Evolutionary conservation across 2,797 vertebrate genomes (phyloP).

Genomic region (Dallia pectoralis): DNA sequence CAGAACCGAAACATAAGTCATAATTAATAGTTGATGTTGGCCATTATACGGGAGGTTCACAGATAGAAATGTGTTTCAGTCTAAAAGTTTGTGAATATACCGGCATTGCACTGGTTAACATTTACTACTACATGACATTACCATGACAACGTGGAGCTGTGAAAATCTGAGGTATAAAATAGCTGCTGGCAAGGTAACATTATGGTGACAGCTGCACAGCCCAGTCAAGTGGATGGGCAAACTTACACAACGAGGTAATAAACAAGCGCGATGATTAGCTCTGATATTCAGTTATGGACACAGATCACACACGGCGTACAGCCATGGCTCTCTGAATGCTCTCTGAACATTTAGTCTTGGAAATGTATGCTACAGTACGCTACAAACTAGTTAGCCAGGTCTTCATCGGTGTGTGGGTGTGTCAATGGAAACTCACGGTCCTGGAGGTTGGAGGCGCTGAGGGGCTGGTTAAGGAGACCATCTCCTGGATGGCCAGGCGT

Average conservation of each 20-base stretch:
- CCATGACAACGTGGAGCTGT: slow-evolving; percentile 46
- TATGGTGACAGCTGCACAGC: not conserved
- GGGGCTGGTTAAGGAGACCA: slow-evolving; percentile 97
- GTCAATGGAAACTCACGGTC: slow-evolving; percentile 84
- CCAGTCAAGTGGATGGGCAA: not conserved
- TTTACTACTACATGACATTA: slow-evolving; percentile 44
- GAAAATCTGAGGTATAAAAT: slow-evolving; percentile 21
- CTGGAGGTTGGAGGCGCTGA: slow-evolving; percentile 95
- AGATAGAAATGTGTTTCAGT: no score
- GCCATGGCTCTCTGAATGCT: not conserved
- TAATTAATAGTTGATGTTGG: no score
- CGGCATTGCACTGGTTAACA: not conserved
- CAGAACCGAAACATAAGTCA: no score
- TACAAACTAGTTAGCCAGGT: not conserved
- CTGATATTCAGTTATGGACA: slow-evolving; percentile 6
- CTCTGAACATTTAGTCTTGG: not conserved
- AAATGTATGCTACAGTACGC: not conserved
- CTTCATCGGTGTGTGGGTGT: not conserved
- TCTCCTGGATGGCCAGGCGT: slow-evolving; percentile 95
- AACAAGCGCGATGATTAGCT: slow-evolving; percentile 2
- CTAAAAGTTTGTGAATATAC: no score
- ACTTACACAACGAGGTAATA: not conserved
- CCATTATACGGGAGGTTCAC: no score
- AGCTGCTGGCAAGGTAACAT: slow-evolving; percentile 23
- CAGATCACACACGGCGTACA: not conserved